Evolutionary conservation across 2,113 vertebrate species (phyloP).

Genomic region (Pseudonaja textilis): DNA sequence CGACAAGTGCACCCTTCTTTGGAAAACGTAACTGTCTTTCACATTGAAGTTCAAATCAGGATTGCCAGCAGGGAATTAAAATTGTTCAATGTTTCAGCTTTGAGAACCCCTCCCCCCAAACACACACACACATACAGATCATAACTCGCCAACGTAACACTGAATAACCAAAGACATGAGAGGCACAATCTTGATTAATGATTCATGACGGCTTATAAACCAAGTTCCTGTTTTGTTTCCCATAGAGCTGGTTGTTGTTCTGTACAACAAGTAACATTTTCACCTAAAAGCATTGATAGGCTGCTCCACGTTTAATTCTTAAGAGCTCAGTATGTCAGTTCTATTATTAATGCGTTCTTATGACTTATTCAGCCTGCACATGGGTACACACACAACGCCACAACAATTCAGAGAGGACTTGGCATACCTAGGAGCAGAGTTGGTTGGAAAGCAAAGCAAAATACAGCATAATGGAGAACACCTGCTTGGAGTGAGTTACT

Average conservation of each 20-base stretch:
- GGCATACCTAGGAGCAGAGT: neutral
- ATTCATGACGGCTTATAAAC: neutral
- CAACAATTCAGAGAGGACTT: neutral
- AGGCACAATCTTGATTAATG: neutral
- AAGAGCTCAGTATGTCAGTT: neutral
- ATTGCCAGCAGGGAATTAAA: neutral
- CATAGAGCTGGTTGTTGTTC: neutral
- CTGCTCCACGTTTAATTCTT: neutral
- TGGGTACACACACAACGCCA: neutral
- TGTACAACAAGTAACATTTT: neutral
- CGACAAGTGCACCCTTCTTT: too few relatives aligned
- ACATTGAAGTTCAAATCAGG: neutral
- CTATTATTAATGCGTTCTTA: neutral
- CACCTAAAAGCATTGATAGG: neutral
- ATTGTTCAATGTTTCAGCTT: neutral
- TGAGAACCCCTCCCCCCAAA: fast-evolving
- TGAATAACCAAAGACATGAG: neutral
- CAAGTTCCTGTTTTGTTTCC: neutral
- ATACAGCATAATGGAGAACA: neutral
- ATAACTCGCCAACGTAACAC: neutral
- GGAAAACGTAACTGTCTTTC: neutral
- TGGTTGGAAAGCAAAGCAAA: neutral
- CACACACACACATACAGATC: neutral
- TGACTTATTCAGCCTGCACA: neutral
- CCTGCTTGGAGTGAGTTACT: neutral